Evolutionary conservation across 2,113 vertebrate species (phyloP).

Genomic region (Microcebus ravelobensis): DNA sequence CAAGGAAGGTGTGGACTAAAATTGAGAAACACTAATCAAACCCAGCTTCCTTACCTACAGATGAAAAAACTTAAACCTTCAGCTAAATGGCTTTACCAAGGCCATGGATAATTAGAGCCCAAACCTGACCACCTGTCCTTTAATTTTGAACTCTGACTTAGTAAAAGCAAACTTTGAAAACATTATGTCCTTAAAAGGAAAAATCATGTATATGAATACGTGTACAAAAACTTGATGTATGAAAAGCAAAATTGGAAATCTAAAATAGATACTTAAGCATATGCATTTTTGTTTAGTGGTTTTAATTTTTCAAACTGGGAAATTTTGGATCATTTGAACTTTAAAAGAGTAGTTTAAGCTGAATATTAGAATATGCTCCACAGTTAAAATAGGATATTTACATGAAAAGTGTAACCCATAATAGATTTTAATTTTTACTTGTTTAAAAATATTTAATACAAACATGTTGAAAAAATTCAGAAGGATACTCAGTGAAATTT

Average conservation of each 20-base stretch:
- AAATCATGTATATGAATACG: not conserved
- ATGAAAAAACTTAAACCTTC: not conserved
- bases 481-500: not conserved
- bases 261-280: not conserved
- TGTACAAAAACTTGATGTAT: not conserved
- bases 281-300: not conserved
- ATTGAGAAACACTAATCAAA: not conserved
- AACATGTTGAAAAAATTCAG: not conserved
- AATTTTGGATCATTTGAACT: constrained; percentile 42
- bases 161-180: constrained; percentile 36
- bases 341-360: not conserved
- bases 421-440: constrained; percentile 26
- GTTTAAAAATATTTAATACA: not conserved
- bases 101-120: not conserved
- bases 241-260: constrained; percentile 20
- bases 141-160: not conserved
- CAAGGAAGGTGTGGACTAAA: not conserved
- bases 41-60: not conserved
- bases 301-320: constrained; percentile 23
- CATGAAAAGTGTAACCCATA: not conserved
- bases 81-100: not conserved
- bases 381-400: constrained; percentile 4
- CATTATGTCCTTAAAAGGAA: not conserved
- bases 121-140: not conserved
- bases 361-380: not conserved